A percentile compares a stretch with the other conserved stretches of the same genome.
These are phyloP conservation scores for Noctilio leporinus DNA, from an alignment of 2,113 vertebrate species.

Conservation along the genomic window DNA sequence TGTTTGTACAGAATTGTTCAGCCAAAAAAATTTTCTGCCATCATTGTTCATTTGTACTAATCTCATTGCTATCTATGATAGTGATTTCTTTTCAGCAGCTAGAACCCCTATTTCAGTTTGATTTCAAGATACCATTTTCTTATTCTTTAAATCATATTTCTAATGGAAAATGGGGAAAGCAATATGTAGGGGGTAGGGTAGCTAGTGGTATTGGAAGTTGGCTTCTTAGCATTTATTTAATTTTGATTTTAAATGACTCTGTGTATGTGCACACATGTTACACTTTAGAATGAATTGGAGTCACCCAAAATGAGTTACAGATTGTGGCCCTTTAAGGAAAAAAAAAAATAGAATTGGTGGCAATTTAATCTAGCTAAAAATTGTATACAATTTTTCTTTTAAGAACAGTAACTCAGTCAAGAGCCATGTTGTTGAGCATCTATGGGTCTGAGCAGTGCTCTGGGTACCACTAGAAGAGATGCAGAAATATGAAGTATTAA, in stretches of 20 bases:
- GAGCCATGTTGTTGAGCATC: not conserved
- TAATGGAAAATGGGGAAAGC: not conserved
- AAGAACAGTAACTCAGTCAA: not conserved
- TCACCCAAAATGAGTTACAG: slow-evolving; percentile 2
- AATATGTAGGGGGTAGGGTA: not conserved
- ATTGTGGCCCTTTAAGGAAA: not conserved
- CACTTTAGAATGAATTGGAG: not conserved
- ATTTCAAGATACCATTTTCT: not conserved
- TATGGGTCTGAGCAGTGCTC: not conserved
- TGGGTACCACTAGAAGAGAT: not conserved
- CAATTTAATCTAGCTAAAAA: not conserved
- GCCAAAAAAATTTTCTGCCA: not conserved
- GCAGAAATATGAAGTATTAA: not conserved
- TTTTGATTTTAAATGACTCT: not conserved
- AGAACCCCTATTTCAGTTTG: not conserved
- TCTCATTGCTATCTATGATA: not conserved
- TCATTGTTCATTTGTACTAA: not conserved
- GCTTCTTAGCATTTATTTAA: not conserved
- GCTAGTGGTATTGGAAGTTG: not conserved
- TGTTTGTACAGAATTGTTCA: not conserved
- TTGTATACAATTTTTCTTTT: not conserved
- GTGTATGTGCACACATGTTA: not conserved
- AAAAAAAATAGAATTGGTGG: not conserved
- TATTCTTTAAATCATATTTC: not conserved
- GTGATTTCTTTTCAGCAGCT: not conserved